These are phyloP conservation scores for Mermis nigrescens DNA, from an alignment of 2,888 invertebrate genomes.

Conservation along the genomic window DNA sequence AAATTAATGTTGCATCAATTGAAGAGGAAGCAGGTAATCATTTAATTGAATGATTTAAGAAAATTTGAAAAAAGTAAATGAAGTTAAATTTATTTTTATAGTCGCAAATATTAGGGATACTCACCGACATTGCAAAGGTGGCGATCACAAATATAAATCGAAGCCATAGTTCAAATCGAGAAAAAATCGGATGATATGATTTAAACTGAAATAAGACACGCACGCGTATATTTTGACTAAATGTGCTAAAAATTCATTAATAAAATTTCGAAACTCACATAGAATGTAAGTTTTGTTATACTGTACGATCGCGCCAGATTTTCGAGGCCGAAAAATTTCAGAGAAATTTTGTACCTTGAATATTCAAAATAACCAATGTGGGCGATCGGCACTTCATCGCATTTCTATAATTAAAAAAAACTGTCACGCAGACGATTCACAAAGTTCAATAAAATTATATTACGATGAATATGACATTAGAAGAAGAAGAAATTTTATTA, in stretches of 20 bases:
- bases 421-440: neutral
- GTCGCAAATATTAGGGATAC: neutral
- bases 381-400: conserved; percentile 66
- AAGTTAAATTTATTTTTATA: too few relatives aligned
- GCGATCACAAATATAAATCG: conserved; percentile 71
- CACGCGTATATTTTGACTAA: too few relatives aligned
- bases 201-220: conserved; percentile 59
- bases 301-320: conserved; percentile 36
- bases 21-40: too few relatives aligned
- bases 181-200: conserved; percentile 83
- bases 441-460: neutral
- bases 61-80: too few relatives aligned
- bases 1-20: too few relatives aligned
- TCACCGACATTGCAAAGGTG: conserved; percentile 43
- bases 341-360: conserved; percentile 62
- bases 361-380: conserved; percentile 75
- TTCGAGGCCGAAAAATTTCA: conserved; percentile 62
- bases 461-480: too few relatives aligned
- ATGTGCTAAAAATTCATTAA: conserved; percentile 14
- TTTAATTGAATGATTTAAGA: too few relatives aligned
- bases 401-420: conserved; percentile 44
- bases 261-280: conserved; percentile 16
- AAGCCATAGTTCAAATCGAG: conserved; percentile 92
- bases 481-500: too few relatives aligned
- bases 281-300: conserved; percentile 50